Evolutionary conservation across 2,113 vertebrate genomes (phyloP).

Genomic region (Enhydra lutris): DNA sequence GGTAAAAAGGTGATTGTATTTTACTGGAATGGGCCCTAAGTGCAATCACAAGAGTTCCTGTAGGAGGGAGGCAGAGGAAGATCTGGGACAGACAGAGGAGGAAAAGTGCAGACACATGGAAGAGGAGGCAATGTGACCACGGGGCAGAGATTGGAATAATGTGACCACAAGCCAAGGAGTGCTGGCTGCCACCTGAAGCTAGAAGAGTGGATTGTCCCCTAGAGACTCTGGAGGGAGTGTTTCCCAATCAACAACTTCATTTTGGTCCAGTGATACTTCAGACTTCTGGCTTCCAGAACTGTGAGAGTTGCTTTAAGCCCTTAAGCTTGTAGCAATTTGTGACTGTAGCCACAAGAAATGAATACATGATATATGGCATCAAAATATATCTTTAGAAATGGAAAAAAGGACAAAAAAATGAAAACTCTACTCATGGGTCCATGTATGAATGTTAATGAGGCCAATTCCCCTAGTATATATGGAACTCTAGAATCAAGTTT

Average conservation of each 20-base stretch:
- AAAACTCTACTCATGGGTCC: background rate
- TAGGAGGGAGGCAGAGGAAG: background rate
- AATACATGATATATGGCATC: background rate
- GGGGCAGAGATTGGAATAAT: no score
- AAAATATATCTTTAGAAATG: background rate
- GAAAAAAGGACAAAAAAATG: background rate
- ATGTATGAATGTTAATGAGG: background rate
- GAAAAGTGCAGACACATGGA: background rate
- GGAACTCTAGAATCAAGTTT: background rate
- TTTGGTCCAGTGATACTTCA: background rate
- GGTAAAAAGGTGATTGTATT: background rate
- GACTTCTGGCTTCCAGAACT: background rate
- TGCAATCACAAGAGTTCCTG: background rate
- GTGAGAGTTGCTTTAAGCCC: background rate
- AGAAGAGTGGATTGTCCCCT: background rate
- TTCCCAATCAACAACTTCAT: background rate
- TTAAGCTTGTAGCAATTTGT: background rate
- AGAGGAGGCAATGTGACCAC: background rate
- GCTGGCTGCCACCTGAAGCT: background rate
- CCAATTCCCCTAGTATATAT: background rate
- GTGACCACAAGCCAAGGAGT: background rate
- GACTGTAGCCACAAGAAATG: background rate
- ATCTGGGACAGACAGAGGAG: background rate
- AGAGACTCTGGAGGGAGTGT: background rate
- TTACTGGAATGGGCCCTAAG: background rate